Conservation (phyloP, 2,113 vertebrate genomes). For the Larimichthys polyactis region DNA sequence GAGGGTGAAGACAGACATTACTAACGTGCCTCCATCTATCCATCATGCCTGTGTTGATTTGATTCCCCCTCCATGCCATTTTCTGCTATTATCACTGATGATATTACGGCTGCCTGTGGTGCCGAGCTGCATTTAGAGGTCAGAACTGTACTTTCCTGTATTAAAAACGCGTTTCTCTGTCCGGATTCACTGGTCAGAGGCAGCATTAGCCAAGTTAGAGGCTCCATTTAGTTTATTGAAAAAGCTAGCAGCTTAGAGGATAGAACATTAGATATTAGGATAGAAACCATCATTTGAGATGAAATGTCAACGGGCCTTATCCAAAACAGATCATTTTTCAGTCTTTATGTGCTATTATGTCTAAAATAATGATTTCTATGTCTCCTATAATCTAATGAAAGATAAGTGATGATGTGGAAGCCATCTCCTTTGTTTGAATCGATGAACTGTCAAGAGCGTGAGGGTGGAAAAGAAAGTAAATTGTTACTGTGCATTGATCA, state of each 20-base stretch:
- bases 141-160: constrained; percentile 70
- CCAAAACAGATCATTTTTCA: constrained; percentile 73
- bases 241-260: constrained; percentile 56
- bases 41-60: constrained; percentile 66
- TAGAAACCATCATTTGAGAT: constrained; percentile 59
- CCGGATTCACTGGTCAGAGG: constrained; percentile 70
- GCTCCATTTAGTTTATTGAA: constrained; percentile 75
- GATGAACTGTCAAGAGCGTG: constrained; percentile 64
- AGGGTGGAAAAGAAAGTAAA: constrained; percentile 68
- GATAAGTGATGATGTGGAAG: constrained; percentile 68
- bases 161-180: constrained; percentile 77
- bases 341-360: constrained; percentile 67
- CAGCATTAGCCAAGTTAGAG: constrained; percentile 67
- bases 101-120: constrained; percentile 66
- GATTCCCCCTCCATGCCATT: constrained; percentile 68
- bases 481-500: constrained; percentile 68
- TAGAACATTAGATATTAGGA: constrained; percentile 59
- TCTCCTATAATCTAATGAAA: constrained; percentile 74
- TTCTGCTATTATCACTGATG: constrained; percentile 75
- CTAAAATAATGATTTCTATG: constrained; percentile 70
- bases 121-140: constrained; percentile 73
- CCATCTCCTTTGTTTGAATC: constrained; percentile 68
- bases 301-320: constrained; percentile 69
- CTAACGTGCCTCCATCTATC: constrained; percentile 47
- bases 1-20: constrained; percentile 57